Conservation (phyloP, 2,797 vertebrate species). For the Semotilus atromaculatus region DNA sequence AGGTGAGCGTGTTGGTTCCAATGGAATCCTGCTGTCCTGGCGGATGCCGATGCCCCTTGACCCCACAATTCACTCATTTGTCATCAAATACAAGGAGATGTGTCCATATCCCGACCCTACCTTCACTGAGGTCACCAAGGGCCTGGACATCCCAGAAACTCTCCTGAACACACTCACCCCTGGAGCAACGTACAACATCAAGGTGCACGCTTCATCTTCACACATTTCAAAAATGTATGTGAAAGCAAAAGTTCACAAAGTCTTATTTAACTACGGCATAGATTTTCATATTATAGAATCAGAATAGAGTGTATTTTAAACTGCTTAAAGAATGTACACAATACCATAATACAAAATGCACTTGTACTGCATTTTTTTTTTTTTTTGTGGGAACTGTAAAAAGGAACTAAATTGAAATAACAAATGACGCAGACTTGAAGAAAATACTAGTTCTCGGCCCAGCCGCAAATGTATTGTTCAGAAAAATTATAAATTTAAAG, state of each 20-base stretch:
- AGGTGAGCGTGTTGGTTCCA: constrained; percentile 92
- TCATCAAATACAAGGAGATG: constrained; percentile 93
- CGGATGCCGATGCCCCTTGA: constrained; percentile 75
- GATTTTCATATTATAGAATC: neutral
- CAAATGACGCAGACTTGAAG: neutral
- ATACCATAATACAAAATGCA: neutral
- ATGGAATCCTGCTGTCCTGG: constrained; percentile 94
- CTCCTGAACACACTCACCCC: constrained; percentile 91
- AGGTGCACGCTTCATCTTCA: constrained; percentile 40
- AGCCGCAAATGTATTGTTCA: neutral
- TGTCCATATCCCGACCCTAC: constrained; percentile 88
- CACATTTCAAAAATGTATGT: neutral
- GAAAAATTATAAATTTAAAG: neutral
- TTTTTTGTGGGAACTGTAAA: neutral
- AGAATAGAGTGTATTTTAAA: neutral
- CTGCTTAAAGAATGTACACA: neutral
- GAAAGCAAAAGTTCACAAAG: constrained; percentile 6
- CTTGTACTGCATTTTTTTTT: neutral
- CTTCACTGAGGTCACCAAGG: constrained; percentile 83
- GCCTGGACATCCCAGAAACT: constrained; percentile 85
- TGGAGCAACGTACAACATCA: constrained; percentile 91
- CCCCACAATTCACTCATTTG: constrained; percentile 81
- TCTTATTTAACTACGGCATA: neutral
- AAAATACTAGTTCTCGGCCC: neutral
- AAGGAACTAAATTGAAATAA: neutral